Evolutionary conservation across 2,113 vertebrate species (phyloP), one percentile per base, ranked within the genome.

Genomic region (Corynorhinus townsendii): DNA sequence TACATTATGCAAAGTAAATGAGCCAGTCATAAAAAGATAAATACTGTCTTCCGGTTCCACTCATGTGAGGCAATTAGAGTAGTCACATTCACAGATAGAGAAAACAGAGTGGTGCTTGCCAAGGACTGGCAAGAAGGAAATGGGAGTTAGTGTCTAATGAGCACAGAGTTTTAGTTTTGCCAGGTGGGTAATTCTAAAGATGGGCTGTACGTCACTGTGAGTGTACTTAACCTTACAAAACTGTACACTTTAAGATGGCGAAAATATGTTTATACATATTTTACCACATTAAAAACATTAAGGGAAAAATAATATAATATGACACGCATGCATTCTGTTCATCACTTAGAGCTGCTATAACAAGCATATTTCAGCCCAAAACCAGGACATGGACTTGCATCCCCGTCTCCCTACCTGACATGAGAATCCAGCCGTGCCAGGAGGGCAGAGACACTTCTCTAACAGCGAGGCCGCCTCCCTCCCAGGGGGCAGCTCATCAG

Each of bases 361-460:
- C 8, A 79, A 69, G 43, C 56, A 38, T 10, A 38, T 72, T 62
- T 80, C 56, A 47, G 10, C 24, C 24, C 38, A 3, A 56, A 75
- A 54, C 24, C 43, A 80, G 43, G 24, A 59, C 11, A n/a, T 2
- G 7, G 12, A 17, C 8, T 47, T 43, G 35, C 43, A 33, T 6
- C 0, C 8, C 12, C 49, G 17, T 49, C 43, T 79, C 28, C 93
- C 62, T 98, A 99, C 99, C 99, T 99, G 99, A 94, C 99, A 99
- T 4, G 99, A 99, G 83, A 99, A 97, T 80, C 99, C 99, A 3
- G 98, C 90, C 11, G 99, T 99, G 72, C 99, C 99, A 38, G 90
- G 75, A n/a, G 99, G 99, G 96, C 99, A 99, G 69, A 96, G 38
- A 30, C 99, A 99, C 0, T 98, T 98, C 97, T 99, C 99, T 6